Conservation (phyloP, 1,140 invertebrate genomes). For the Cyrtorhinus lividipennis region DNA sequence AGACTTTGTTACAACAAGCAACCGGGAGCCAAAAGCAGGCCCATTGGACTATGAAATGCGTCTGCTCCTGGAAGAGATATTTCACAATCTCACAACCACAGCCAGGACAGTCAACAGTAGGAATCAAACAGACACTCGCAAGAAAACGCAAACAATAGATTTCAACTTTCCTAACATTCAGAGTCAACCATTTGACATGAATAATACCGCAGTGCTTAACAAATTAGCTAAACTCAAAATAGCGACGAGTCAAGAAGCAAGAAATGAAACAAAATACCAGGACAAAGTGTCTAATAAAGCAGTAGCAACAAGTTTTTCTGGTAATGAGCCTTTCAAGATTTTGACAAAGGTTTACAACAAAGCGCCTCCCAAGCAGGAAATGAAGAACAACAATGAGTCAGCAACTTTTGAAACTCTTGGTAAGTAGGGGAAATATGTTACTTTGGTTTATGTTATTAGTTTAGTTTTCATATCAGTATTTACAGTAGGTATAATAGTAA, state of each 20-base stretch:
- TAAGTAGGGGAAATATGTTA: too few species aligned
- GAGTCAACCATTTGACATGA: constrained; percentile 5
- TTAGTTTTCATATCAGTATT: too few species aligned
- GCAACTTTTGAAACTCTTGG: constrained; percentile 5
- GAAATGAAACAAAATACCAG: not conserved
- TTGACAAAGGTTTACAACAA: constrained; percentile 49
- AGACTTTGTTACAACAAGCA: not conserved
- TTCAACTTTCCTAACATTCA: constrained; percentile 2
- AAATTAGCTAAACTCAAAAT: constrained; percentile 19
- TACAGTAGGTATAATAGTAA: too few species aligned
- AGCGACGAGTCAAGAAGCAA: not conserved
- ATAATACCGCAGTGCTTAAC: constrained; percentile 11
- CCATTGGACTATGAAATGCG: constrained; percentile 10
- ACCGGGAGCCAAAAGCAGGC: not conserved
- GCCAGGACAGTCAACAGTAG: not conserved
- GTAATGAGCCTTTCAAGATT: constrained; percentile 36
- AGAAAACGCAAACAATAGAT: constrained; percentile 17
- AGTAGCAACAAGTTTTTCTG: constrained; percentile 6
- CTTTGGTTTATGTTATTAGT: too few species aligned
- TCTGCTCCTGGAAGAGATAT: constrained; percentile 20
- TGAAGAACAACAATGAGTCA: not conserved
- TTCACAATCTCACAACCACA: constrained; percentile 17
- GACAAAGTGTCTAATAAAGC: constrained; percentile 15
- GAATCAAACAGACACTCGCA: constrained; percentile 4
- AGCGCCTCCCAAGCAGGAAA: constrained; percentile 28